Evolutionary conservation across 2,888 invertebrate genomes (phyloP).

Genomic region (Leptura quadrifasciata): DNA sequence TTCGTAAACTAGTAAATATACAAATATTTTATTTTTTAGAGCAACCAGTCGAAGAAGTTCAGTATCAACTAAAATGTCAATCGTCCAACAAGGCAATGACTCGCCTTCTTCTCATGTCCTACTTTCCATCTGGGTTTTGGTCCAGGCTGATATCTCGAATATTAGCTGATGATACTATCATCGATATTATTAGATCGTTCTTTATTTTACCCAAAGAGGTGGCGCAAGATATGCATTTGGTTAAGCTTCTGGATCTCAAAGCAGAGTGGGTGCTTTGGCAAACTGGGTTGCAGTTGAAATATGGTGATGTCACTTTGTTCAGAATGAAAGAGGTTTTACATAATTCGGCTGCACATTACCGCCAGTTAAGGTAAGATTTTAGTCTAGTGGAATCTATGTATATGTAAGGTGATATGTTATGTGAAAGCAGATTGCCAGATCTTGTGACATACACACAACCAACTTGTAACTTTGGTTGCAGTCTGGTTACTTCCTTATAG

Average conservation of each 20-base stretch:
- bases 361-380: conserved; percentile 69
- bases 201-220: conserved; percentile 84
- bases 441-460: too few species aligned
- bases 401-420: too few species aligned
- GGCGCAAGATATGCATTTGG: conserved; percentile 78
- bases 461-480: too few species aligned
- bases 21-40: conserved; percentile 49
- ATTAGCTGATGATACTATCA: conserved; percentile 90
- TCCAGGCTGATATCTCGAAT: conserved; percentile 94
- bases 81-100: conserved; percentile 79
- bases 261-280: conserved; percentile 97
- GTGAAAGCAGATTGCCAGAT: too few species aligned
- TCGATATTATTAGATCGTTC: conserved; percentile 85
- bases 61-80: conserved; percentile 71
- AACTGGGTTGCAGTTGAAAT: conserved; percentile 90
- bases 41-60: conserved; percentile 61
- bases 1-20: neutral
- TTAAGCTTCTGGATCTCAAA: conserved; percentile 80
- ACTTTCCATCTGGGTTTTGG: conserved; percentile 99
- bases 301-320: conserved; percentile 88
- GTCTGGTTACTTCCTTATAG: too few species aligned
- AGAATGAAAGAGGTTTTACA: conserved; percentile 86
- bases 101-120: conserved; percentile 92
- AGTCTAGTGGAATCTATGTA: too few species aligned
- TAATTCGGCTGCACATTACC: conserved; percentile 75